Base-by-base conservation (phyloP, 2,888 invertebrate genomes). In the Tetragonula carbonaria region DNA sequence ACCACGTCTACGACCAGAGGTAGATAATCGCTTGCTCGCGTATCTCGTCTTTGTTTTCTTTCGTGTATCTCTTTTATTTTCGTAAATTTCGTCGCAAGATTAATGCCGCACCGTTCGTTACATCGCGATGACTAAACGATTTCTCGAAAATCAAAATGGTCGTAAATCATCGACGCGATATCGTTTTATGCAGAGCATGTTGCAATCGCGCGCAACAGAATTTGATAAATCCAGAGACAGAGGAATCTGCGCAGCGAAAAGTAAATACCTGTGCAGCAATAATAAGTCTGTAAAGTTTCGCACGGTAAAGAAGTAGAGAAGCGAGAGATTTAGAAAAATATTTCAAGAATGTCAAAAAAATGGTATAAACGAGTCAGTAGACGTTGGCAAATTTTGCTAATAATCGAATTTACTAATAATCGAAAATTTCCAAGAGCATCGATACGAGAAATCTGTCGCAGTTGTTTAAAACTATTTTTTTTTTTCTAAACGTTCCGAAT, bases 91-190 rank as follows among this genome's bases (percentile, higher is more conserved):
- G 18, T 33, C 13, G 2, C 13, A 2, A 21, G 33, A 65, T 65
- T 5, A 33, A 59, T 16, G 16, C 13, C 13, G 13, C 18, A 0
- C 28, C 28, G 28, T 21, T 21, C 63, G 0, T 21, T 21, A 4
- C 13, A 11, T 5, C 18, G 0, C 21, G 5, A 33, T 65, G 13
- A 33, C 33, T 13, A 21, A 21, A 33, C 63, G 33, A 13, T 13
- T 66, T 14, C 14, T 38, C 21, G 65, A 38, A 66, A 78, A 78
- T 81, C 55, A 18, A 18, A 21, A 23, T n/a, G 0, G 62, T 53
- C 38, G 33, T 81, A 78, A 81, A 78, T 78, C 68, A 63, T 68
- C 28, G 28, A 13, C 6, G 45, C 45, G 80, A 77, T 78, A 78
- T 45, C 55, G n/a, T 23, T 67, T 50, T 50, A 8, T 2, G 5